phyloP scores from a whole-genome alignment of 2,888 invertebrate species.

The Biston betularia region DNA sequence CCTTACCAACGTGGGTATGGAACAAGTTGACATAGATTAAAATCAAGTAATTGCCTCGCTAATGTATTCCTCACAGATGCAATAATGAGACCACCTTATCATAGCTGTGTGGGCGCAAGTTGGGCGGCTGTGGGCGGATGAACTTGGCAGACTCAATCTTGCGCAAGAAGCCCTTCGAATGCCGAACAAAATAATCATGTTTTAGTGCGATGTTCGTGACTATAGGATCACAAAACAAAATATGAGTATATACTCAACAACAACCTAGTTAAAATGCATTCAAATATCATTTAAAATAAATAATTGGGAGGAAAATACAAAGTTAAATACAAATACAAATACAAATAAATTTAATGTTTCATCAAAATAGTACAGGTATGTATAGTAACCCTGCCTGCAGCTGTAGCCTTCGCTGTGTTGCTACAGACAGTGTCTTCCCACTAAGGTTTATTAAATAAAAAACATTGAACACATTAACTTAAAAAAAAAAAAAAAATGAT shows the following conservation, averaged over 20 bases:
- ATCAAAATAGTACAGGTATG: no score
- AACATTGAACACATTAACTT: no score
- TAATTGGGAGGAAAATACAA: neutral
- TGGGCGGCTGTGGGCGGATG: slow-evolving; percentile 73
- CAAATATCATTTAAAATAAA: neutral
- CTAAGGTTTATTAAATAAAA: no score
- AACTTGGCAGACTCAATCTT: slow-evolving; percentile 72
- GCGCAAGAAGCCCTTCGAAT: slow-evolving; percentile 67
- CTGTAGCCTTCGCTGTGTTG: no score
- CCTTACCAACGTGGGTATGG: slow-evolving; percentile 35
- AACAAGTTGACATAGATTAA: slow-evolving; percentile 24
- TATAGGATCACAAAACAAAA: no score
- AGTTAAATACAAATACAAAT: no score
- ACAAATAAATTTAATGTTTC: no score
- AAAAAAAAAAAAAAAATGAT: no score
- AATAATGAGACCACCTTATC: slow-evolving; percentile 51
- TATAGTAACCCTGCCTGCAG: no score
- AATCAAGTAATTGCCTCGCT: slow-evolving; percentile 33
- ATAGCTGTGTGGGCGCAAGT: slow-evolving; percentile 65
- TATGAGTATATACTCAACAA: neutral
- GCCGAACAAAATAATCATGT: neutral
- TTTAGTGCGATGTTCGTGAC: neutral
- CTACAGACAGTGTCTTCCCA: no score
- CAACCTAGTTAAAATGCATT: neutral
- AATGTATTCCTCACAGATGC: slow-evolving; percentile 48